Conservation (phyloP, 2,797 vertebrate species). For the Erethizon dorsatum region DNA sequence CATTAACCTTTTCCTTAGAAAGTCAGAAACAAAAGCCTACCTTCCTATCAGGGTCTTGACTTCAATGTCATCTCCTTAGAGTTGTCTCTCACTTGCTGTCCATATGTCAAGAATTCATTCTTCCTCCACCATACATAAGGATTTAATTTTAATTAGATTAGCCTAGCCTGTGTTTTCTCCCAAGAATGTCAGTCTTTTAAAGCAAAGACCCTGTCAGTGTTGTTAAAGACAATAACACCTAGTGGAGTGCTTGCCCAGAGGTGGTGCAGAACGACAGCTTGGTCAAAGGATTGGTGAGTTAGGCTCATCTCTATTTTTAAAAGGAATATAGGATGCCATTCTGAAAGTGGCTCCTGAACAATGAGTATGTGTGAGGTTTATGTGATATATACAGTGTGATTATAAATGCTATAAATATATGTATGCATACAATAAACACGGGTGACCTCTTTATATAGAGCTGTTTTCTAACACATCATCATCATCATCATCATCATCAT, state of each 20-base stretch:
- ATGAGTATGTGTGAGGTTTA: neutral
- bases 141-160: neutral
- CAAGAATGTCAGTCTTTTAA: neutral
- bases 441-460: neutral
- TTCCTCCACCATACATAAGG: neutral
- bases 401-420: neutral
- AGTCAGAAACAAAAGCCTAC: neutral
- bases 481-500: neutral
- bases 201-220: neutral
- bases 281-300: neutral
- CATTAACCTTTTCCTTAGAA: neutral
- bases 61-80: neutral
- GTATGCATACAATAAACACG: neutral
- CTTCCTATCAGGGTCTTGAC: neutral
- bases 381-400: neutral
- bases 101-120: neutral
- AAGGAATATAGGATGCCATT: neutral
- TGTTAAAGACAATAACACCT: neutral
- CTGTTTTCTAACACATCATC: neutral
- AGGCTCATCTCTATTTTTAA: neutral
- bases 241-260: neutral
- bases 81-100: neutral
- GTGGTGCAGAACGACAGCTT: accelerated
- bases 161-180: neutral
- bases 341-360: neutral